Evolutionary conservation across 2,113 vertebrate species (phyloP).

Genomic region (Proteles cristata): DNA sequence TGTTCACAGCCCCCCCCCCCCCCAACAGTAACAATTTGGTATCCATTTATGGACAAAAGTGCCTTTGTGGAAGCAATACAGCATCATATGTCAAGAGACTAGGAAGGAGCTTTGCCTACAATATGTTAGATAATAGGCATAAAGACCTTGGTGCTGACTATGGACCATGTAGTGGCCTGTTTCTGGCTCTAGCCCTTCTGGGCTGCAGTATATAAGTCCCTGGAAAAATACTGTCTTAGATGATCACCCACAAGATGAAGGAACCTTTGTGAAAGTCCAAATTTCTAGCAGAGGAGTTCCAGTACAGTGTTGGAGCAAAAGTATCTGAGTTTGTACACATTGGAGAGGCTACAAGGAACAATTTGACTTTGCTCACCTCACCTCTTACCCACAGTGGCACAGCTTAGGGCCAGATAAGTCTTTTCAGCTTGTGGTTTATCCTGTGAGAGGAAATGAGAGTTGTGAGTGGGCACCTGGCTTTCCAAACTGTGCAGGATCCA

Average conservation of each 20-base stretch:
- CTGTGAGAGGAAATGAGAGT: neutral
- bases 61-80: neutral
- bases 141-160: neutral
- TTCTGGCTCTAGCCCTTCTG: neutral
- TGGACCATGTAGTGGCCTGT: neutral
- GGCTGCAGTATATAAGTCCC: neutral
- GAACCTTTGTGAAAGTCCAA: neutral
- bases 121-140: neutral
- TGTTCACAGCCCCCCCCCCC: fast-evolving
- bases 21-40: neutral
- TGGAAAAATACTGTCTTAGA: neutral
- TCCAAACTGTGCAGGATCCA: neutral
- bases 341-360: neutral
- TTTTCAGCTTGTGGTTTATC: neutral
- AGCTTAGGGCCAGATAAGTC: neutral
- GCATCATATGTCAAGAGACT: neutral
- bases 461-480: neutral
- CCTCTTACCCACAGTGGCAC: neutral
- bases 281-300: neutral
- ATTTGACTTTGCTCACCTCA: neutral
- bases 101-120: neutral
- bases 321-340: neutral
- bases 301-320: neutral
- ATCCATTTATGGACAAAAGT: neutral
- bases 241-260: neutral